Evolutionary conservation across 2,113 vertebrate species (phyloP), one percentile per base, ranked within the genome.

Genomic region (Sinosuthora webbiana): DNA sequence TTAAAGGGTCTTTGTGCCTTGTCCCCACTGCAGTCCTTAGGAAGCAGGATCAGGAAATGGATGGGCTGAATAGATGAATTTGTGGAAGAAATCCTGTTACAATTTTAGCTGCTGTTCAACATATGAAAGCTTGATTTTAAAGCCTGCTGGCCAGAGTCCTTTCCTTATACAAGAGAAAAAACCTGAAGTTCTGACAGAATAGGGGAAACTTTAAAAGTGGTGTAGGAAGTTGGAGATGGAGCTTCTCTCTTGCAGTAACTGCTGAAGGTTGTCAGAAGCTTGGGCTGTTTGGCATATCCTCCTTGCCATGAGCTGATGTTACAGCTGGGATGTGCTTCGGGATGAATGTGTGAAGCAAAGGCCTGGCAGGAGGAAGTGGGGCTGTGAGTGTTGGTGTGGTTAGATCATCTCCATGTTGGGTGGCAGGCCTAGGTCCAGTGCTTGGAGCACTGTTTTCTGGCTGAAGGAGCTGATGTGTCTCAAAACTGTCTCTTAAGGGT

Each of bases 1-100:
- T 95, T 94, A 84, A 96, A 96, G 83, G 73, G 79, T 73, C 88
- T 94, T 96, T 96, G 78, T 96, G 55, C 64, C 83, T 60, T 45
- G 28, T 83, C 80, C 69, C 41, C 28, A 17, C n/a, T 86, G 41
- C 52, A 53, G 30, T 62, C 44, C 53, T 76, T 70, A 41, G 75
- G 79, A 88, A 90, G 75, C 1, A 73, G n/a, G 63, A n/a, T 92
- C 71, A 89, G 92, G 93, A 97, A 93, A 81, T 83, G 56, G 78
- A 94, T n/a, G 28, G 65, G 41, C 23, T 89, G 55, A 88, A 70
- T 49, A 63, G 80, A 71, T 90, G 64, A 78, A 78, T 70, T 88
- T 64, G 37, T 93, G 68, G 71, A 90, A 95, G 47, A 93, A 92
- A 41, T 86, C 24, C 7, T 69, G 21, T 15, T 70, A 35, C 31